A percentile compares a stretch with the other conserved stretches of the same genome.
Conservation (phyloP, 1,140 invertebrate genomes). For the Anadara kagoshimensis region DNA sequence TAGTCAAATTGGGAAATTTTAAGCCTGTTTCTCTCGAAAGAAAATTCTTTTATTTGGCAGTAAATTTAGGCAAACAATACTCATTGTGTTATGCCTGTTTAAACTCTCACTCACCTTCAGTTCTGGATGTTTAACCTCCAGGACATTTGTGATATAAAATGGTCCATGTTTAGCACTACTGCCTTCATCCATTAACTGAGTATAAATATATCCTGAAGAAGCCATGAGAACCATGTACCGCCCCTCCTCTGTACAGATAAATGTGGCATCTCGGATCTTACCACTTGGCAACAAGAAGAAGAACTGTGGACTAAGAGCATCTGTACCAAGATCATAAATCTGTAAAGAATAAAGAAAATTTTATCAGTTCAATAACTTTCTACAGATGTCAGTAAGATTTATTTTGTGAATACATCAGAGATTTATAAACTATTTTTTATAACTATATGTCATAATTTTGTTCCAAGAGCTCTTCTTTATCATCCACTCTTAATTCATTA, state of each 20-base stretch:
- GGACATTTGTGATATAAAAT: constrained; percentile 96
- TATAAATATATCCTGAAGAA: constrained; percentile 95
- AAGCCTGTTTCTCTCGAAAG: too few species aligned
- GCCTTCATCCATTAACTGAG: constrained; percentile 88
- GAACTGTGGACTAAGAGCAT: constrained; percentile 92
- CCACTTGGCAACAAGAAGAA: constrained; percentile 96
- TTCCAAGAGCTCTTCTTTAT: too few species aligned
- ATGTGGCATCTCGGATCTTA: constrained; percentile 85
- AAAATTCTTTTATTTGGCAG: too few species aligned
- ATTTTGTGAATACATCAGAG: too few species aligned
- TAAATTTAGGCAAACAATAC: too few species aligned
- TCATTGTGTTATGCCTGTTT: too few species aligned
- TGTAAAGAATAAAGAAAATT: constrained; percentile 41
- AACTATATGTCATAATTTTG: too few species aligned
- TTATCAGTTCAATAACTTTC: background rate
- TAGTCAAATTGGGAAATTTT: too few species aligned
- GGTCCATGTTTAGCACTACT: constrained; percentile 92
- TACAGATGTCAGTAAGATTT: too few species aligned
- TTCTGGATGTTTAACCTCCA: constrained; percentile 91
- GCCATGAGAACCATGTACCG: constrained; percentile 94
- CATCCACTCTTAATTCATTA: too few species aligned
- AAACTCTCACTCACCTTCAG: constrained; percentile 85
- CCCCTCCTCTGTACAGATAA: constrained; percentile 78
- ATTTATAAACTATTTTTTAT: too few species aligned
- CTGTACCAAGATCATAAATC: constrained; percentile 92